Evolutionary conservation across 1,140 invertebrate species (phyloP).

Genomic region (Bombus terrestris): DNA sequence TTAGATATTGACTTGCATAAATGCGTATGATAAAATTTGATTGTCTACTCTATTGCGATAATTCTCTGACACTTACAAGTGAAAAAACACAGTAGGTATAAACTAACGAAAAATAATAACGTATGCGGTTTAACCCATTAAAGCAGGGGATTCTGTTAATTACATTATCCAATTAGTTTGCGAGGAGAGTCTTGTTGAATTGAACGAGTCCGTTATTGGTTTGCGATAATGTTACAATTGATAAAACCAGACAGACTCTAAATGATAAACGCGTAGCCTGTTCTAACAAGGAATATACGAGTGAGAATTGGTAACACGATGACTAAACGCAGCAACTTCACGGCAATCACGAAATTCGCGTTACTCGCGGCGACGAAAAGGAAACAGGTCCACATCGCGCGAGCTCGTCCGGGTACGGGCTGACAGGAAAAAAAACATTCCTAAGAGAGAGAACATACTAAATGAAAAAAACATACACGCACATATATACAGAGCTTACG

Average conservation of each 20-base stretch:
- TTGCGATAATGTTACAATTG: conserved; percentile 39
- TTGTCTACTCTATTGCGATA: not conserved
- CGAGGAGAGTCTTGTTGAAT: conserved; percentile 12
- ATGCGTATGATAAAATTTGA: conserved; percentile 1
- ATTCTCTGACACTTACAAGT: conserved; percentile 21
- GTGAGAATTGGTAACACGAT: conserved; percentile 5
- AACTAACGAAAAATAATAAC: conserved; percentile 25
- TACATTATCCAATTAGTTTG: conserved; percentile 65
- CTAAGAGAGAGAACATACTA: conserved; percentile 6
- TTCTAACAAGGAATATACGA: conserved; percentile 29
- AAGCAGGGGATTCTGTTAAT: conserved; percentile 54
- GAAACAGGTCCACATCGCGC: conserved; percentile 41
- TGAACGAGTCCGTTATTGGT: conserved; percentile 18
- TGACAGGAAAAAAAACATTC: conserved; percentile 28
- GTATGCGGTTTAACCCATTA: conserved; percentile 58
- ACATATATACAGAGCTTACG: not conserved
- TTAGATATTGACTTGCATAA: not conserved
- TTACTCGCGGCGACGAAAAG: conserved; percentile 23
- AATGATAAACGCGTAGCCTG: conserved; percentile 33
- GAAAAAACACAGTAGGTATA: conserved; percentile 10
- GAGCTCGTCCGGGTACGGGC: conserved; percentile 21
- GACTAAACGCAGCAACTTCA: conserved; percentile 39
- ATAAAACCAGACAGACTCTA: conserved; percentile 29
- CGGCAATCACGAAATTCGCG: conserved; percentile 29
- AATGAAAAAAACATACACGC: conserved; percentile 18